A percentile compares a stretch with the other conserved stretches of the same genome.
Evolutionary conservation across 2,113 vertebrate species (phyloP).

Genomic region (Xiphias gladius): DNA sequence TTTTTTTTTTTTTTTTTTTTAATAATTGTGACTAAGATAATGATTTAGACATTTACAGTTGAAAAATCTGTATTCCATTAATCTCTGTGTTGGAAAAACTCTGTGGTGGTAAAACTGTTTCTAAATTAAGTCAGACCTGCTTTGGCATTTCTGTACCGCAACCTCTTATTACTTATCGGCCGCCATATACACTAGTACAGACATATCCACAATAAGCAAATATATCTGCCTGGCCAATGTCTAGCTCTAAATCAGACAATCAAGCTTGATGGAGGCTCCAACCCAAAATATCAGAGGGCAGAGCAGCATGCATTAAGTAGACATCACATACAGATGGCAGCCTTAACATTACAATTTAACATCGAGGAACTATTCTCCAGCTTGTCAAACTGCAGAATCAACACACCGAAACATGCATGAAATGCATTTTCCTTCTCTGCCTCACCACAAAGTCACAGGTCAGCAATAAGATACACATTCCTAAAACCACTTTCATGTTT

Average conservation of each 20-base stretch:
- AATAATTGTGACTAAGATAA: too few species aligned
- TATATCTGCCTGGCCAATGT: not conserved
- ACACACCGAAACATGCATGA: not conserved
- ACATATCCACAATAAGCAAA: not conserved
- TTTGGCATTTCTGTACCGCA: not conserved
- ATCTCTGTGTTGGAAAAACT: not conserved
- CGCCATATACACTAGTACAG: too few species aligned
- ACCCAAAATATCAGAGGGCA: too few species aligned
- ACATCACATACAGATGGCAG: not conserved
- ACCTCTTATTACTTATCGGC: not conserved
- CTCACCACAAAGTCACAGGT: not conserved
- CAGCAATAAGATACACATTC: not conserved
- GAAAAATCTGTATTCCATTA: not conserved
- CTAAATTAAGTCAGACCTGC: not conserved
- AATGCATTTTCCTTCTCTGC: not conserved
- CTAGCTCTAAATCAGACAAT: not conserved
- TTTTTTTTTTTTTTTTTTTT: too few species aligned
- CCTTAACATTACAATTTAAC: not conserved
- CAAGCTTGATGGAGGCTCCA: too few species aligned
- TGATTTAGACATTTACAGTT: too few species aligned
- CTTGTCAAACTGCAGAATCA: not conserved
- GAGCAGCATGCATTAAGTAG: rapidly evolving
- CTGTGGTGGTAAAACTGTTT: not conserved
- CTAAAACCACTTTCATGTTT: not conserved
- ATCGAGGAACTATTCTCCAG: not conserved